Evolutionary conservation across 2,888 invertebrate species (phyloP), one percentile per base, ranked within the genome.

Genomic region (Agrochola macilenta): DNA sequence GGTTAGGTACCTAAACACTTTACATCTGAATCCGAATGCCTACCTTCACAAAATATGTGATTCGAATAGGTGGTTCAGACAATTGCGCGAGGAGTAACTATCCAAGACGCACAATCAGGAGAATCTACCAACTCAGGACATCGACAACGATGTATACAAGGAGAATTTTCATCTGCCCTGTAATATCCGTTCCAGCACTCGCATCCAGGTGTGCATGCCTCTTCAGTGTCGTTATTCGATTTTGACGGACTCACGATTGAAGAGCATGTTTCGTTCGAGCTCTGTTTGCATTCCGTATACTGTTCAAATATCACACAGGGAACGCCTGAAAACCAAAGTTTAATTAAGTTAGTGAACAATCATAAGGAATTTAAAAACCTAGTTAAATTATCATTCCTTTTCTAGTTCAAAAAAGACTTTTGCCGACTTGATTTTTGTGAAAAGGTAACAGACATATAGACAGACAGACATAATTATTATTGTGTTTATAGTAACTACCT

Each of bases 201-300:
- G 2, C 78, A 78, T 12, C 78, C 78, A 2, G 63, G 30, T n/a
- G 39, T 71, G 43, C 78, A 78, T 8, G 39, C 5, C 11, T 14
- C 39, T 30, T 76, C 30, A 46, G 2, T 54, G 5, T 58, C 20
- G 14, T 30, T 58, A n/a, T 58, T 20, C 20, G 49, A 52, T 58
- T 58, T 35, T 20, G 11, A n/a, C 30, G 71, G 64, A 30, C 39
- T 71, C 8, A 9, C 49, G 11, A 58, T 49, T 52, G 76, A 78
- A n/a, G 69, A 52, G n/a, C 76, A 76, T 11, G 60, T 69, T 17
- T 78, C 60, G 7, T 76, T 76, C 9, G 20, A n/a, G 17, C n/a
- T 39, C 20, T 69, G 23, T n/a, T 69, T 76, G 49, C 76, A 78
- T 20, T 76, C 78, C n/a, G 78, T 60, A 5, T 76, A 76, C 0